Evolutionary conservation across 2,888 invertebrate genomes (phyloP), one percentile per base, ranked within the genome.

Genomic region (Chymomyza amoena): DNA sequence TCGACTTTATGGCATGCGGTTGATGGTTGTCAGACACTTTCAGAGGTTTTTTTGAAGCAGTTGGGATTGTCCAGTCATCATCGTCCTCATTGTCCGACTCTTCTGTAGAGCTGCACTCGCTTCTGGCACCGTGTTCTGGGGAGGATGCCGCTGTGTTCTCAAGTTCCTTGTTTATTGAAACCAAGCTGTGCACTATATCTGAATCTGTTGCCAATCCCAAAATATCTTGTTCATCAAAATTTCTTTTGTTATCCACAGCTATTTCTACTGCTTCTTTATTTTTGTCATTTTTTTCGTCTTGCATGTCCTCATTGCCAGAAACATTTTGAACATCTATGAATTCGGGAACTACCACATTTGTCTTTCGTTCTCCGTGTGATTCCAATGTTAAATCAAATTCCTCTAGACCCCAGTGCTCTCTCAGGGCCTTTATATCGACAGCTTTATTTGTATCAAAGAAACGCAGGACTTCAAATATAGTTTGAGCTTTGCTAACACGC

Each of bases 31-130:
- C 1, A 50, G 1, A 6, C 18, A 28, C 25, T 18, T n/a, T 18
- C 15, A 5, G 10, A n/a, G 39, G 10, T 45, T 4, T 45, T 45
- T 13, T 45, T 45, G 39, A 45, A 4, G 39, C 39, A 45, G 10
- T 13, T 45, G 39, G 13, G 13, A 45, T 45, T 45, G 39, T 45
- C 39, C 13, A 45, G 13, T 45, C 51, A 6, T 25, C 20, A 7
- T 63, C 50, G 4, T 3, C 6, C 6, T 16, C 9, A 13, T 9
- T 51, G 20, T 52, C 50, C 1, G 18, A 54, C 82, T 84, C 6
- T 80, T 32, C 39, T 45, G 39, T 45, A 36, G 36, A 36, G 13
- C 39, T 45, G 13, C 39, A 45, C 39, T 45, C 13, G 39, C 39
- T 45, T 13, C 39, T 45, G 13, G 39, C 39, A 45, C 2, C 13